Evolutionary conservation across 2,113 vertebrate genomes (phyloP).

Genomic region (Urocolius indicus): DNA sequence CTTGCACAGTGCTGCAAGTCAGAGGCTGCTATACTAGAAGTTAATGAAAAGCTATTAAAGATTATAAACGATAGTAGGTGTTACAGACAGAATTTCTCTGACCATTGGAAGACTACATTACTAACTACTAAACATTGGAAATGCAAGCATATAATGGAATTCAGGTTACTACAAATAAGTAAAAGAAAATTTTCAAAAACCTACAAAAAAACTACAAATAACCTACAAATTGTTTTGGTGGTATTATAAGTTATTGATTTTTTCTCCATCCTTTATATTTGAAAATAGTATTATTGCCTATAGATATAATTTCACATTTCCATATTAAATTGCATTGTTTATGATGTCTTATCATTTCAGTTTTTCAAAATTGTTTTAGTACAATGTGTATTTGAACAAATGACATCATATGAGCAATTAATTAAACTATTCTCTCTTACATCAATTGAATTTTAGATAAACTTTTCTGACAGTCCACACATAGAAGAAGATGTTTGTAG

Average conservation of each 20-base stretch:
- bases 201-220: no score
- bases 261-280: neutral
- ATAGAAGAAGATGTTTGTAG: neutral
- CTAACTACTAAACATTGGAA: neutral
- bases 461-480: neutral
- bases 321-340: neutral
- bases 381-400: neutral
- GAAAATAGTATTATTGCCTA: neutral
- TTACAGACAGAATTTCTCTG: neutral
- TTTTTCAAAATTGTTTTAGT: neutral
- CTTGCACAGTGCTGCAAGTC: neutral
- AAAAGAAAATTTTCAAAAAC: neutral
- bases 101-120: neutral
- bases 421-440: neutral
- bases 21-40: neutral
- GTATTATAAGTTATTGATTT: neutral
- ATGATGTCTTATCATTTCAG: neutral
- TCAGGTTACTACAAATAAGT: neutral
- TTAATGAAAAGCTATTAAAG: neutral
- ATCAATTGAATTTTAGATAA: neutral
- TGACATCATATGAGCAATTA: neutral
- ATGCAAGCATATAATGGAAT: neutral
- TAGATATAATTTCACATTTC: neutral
- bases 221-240: neutral
- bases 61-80: neutral